Evolutionary conservation across 2,113 vertebrate genomes (phyloP).

Genomic region (Promerops cafer): DNA sequence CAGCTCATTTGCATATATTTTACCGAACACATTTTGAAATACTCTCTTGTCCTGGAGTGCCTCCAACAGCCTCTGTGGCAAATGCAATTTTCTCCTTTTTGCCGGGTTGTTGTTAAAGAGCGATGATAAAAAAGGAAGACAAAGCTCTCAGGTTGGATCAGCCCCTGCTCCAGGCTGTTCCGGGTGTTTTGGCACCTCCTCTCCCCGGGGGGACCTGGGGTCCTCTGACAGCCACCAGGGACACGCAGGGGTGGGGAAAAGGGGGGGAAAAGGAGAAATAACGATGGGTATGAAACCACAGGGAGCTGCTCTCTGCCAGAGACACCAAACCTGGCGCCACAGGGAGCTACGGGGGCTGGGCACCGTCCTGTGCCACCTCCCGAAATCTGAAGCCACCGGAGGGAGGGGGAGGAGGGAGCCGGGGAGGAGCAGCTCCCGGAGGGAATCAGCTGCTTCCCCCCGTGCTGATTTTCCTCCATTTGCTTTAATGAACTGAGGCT

Average conservation of each 20-base stretch:
- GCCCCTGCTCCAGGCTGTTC: neutral
- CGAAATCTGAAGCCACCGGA: neutral
- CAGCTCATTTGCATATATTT: neutral
- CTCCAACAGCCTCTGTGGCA: neutral
- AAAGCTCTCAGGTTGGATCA: neutral
- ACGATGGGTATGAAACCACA: rapidly evolving
- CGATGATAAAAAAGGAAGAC: neutral
- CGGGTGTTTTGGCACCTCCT: neutral
- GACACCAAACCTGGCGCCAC: neutral
- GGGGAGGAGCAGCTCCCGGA: neutral
- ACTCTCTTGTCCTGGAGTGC: neutral
- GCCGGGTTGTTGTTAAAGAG: neutral
- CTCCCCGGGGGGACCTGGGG: rapidly evolving
- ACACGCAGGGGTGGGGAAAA: rapidly evolving
- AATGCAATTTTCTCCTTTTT: neutral
- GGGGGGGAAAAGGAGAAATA: neutral
- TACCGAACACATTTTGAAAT: neutral
- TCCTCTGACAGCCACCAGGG: neutral
- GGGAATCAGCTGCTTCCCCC: neutral
- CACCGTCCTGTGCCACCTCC: neutral
- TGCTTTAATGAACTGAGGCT: conserved; percentile 15
- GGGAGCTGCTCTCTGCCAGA: neutral
- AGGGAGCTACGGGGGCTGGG: neutral
- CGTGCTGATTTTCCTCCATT: neutral
- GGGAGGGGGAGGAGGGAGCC: neutral